These are phyloP conservation scores for Cairina moschata DNA, from an alignment of 2,113 vertebrate genomes.

Conservation along the genomic window DNA sequence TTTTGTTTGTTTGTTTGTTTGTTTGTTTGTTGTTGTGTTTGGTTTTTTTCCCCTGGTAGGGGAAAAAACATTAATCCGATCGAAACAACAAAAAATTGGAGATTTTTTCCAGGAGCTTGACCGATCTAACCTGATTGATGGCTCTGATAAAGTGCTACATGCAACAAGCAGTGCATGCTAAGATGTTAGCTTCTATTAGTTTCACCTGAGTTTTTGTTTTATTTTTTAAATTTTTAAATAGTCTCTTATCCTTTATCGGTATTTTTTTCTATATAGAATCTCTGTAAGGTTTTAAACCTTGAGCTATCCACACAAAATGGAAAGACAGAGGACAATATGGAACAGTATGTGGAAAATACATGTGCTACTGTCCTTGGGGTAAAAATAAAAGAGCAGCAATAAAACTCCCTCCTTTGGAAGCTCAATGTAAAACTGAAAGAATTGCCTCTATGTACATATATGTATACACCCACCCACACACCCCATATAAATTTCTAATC, in stretches of 20 bases:
- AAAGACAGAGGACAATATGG: not conserved
- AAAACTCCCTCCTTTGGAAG: not conserved
- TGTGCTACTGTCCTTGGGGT: not conserved
- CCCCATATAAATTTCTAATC: not conserved
- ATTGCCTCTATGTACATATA: not conserved
- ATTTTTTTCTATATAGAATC: not conserved
- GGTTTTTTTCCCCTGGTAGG: not conserved
- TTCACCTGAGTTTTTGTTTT: not conserved
- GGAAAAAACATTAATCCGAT: not conserved
- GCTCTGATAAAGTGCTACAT: not conserved
- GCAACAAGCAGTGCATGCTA: not conserved
- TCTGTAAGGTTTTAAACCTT: not conserved
- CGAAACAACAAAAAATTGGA: not conserved
- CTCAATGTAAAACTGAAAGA: not conserved
- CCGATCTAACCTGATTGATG: constrained; percentile 6
- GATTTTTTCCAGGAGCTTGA: not conserved
- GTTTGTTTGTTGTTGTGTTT: not conserved
- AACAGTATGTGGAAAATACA: not conserved
- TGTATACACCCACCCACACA: too few species aligned
- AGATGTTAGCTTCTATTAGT: not conserved
- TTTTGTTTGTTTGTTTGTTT: not conserved
- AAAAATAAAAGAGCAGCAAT: not conserved
- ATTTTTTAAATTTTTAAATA: not conserved
- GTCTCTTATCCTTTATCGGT: not conserved
- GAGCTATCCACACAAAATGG: not conserved